Percentiles rank a stretch among this genome's conserved stretches.
These are phyloP conservation scores for Vulpes ferrilata DNA, from an alignment of 2,113 vertebrate genomes.

Conservation along the genomic window DNA sequence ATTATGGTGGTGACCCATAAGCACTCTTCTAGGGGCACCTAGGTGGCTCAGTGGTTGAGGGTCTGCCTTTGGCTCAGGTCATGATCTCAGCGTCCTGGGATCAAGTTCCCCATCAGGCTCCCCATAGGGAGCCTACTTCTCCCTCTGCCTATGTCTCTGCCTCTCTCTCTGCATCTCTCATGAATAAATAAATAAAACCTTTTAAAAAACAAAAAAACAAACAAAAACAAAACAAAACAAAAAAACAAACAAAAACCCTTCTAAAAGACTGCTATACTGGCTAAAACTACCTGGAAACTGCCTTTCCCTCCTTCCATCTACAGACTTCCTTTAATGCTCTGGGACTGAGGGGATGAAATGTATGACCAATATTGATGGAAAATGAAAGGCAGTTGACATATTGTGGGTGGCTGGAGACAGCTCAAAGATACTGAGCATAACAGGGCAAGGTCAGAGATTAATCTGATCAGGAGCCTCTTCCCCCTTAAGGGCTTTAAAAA, in stretches of 20 bases:
- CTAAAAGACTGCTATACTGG: not conserved
- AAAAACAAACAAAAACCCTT: not conserved
- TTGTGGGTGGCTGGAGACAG: not conserved
- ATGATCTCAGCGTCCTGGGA: too few relatives aligned
- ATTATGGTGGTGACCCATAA: not conserved
- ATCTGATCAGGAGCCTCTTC: not conserved
- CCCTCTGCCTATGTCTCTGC: too few relatives aligned
- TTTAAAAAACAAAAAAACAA: too few relatives aligned
- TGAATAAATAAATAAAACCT: too few relatives aligned
- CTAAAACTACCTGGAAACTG: not conserved
- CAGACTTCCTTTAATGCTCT: not conserved
- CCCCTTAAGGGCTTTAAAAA: not conserved
- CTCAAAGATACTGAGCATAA: not conserved
- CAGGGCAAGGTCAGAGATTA: not conserved
- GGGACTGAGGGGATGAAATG: not conserved
- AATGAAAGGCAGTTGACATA: slow-evolving; percentile 30
- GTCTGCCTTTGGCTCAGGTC: too few relatives aligned
- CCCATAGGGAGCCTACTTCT: too few relatives aligned
- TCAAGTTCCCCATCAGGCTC: too few relatives aligned
- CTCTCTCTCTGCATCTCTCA: too few relatives aligned
- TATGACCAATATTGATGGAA: not conserved
- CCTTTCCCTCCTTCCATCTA: slow-evolving; percentile 8
- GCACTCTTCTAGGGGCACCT: not conserved
- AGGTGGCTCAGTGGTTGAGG: too few relatives aligned
- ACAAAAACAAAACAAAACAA: too few relatives aligned